Evolutionary conservation across 2,113 vertebrate genomes (phyloP).

Genomic region (Machaerirhynchus nigripectus): DNA sequence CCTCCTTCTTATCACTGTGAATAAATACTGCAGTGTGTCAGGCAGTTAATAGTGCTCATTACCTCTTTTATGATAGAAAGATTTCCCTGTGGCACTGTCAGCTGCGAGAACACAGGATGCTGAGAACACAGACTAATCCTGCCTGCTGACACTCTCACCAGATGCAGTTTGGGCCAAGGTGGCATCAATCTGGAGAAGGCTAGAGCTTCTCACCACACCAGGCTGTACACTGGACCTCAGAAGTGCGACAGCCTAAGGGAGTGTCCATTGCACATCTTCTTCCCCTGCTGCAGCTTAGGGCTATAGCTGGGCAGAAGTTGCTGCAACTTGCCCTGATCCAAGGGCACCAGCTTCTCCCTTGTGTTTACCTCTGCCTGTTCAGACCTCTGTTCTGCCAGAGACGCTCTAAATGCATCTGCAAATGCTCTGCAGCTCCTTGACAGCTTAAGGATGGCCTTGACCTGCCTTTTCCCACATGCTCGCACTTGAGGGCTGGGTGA

Average conservation of each 20-base stretch:
- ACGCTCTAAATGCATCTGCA: not conserved
- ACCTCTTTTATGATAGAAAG: not conserved
- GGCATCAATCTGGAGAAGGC: not conserved
- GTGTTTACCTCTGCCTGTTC: not conserved
- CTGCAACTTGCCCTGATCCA: not conserved
- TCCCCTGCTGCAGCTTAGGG: not conserved
- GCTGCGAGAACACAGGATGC: fast-evolving
- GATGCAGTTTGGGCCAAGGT: not conserved
- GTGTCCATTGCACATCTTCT: not conserved
- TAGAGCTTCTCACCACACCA: not conserved
- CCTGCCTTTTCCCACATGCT: not conserved
- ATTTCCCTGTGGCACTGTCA: not conserved
- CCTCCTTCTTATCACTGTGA: not conserved
- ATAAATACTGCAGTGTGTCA: not conserved
- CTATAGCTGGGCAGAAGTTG: not conserved
- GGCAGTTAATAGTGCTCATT: not conserved
- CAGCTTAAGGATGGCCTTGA: not conserved
- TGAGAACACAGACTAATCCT: fast-evolving
- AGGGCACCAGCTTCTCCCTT: not conserved
- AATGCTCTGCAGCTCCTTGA: not conserved
- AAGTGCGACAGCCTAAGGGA: not conserved
- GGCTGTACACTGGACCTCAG: fast-evolving
- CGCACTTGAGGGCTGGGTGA: fast-evolving
- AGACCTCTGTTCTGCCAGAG: not conserved
- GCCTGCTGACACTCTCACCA: not conserved